phyloP scores from a whole-genome alignment of 2,797 vertebrate genomes.

The Channallabes apus region DNA sequence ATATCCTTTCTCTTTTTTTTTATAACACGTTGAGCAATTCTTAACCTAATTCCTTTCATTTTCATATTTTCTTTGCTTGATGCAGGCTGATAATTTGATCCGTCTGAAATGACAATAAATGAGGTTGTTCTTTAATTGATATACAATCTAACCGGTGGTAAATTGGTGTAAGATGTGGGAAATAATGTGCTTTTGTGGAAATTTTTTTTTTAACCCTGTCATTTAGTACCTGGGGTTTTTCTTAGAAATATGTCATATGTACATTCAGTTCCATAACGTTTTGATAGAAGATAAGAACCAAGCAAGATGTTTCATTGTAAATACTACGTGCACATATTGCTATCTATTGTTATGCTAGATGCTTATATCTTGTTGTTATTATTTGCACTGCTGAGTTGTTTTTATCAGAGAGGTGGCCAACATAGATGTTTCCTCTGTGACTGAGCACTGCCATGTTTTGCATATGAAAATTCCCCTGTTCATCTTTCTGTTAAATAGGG shows the following conservation, averaged over 20 bases:
- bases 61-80: no score
- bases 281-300: background rate
- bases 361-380: background rate
- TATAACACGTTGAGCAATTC: no score
- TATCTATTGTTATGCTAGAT: background rate
- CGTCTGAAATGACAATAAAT: no score
- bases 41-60: no score
- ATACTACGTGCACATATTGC: background rate
- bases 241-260: background rate
- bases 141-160: background rate
- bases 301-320: background rate
- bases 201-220: background rate
- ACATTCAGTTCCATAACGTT: background rate
- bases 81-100: no score
- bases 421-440: slow-evolving; percentile 20
- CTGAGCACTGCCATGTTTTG: slow-evolving; percentile 44
- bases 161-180: background rate
- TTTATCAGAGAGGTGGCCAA: background rate
- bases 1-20: no score
- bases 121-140: background rate
- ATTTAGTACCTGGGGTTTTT: background rate
- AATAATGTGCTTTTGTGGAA: slow-evolving; percentile 4
- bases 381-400: background rate
- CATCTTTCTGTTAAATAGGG: slow-evolving; percentile 26
- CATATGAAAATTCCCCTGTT: slow-evolving; percentile 58